These are phyloP conservation scores for Pollenia griseotomentosa DNA, from an alignment of 2,888 invertebrate species.

Conservation along the genomic window DNA sequence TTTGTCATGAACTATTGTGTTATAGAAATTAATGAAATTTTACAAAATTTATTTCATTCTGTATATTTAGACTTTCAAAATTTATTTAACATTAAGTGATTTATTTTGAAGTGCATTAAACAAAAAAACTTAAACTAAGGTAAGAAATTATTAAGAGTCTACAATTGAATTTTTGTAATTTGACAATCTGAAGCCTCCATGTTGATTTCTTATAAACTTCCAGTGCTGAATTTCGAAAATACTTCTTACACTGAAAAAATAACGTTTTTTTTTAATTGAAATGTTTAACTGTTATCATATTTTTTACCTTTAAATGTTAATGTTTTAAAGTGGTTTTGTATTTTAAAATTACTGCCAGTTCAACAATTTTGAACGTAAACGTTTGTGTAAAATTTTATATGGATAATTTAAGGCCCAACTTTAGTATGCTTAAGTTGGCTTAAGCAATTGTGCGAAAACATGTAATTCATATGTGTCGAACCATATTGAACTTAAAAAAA, in stretches of 20 bases:
- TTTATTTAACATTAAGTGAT: slow-evolving; percentile 48
- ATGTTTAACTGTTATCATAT: too few relatives aligned
- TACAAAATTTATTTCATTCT: slow-evolving; percentile 48
- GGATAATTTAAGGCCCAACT: too few relatives aligned
- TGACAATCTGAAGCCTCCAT: slow-evolving; percentile 20
- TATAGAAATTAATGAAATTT: slow-evolving; percentile 41
- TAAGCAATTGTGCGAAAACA: too few relatives aligned
- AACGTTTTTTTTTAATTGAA: not conserved
- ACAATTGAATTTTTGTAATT: too few relatives aligned
- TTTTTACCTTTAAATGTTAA: too few relatives aligned
- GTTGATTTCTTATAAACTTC: slow-evolving; percentile 25
- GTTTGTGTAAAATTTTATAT: too few relatives aligned
- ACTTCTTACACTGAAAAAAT: not conserved
- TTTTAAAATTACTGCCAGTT: too few relatives aligned
- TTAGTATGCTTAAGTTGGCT: too few relatives aligned
- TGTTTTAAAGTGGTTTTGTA: too few relatives aligned
- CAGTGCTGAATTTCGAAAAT: slow-evolving; percentile 6
- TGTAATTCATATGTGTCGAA: too few relatives aligned
- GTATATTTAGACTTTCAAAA: slow-evolving; percentile 54
- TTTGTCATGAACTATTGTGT: slow-evolving; percentile 58
- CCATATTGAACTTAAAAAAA: too few relatives aligned
- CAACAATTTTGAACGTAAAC: too few relatives aligned
- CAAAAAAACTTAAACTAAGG: slow-evolving; percentile 16
- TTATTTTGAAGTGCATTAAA: not conserved
- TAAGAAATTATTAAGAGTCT: not conserved